phyloP scores from a whole-genome alignment of 1,140 invertebrate genomes.

The Hestina assimilis region DNA sequence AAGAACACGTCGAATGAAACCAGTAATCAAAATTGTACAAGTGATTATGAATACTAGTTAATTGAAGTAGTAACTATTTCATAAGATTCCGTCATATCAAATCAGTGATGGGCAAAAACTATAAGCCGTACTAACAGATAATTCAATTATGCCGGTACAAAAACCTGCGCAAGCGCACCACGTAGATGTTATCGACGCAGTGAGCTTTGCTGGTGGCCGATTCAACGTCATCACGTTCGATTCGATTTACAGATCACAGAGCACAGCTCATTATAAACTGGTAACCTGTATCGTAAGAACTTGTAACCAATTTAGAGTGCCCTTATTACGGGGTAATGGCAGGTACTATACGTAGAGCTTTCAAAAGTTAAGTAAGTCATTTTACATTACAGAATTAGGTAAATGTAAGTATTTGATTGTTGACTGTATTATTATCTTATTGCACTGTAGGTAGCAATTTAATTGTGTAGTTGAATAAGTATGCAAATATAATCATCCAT shows the following conservation, averaged over 20 bases:
- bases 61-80: neutral
- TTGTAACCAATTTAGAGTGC: neutral
- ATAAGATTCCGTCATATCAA: neutral
- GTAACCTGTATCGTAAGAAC: neutral
- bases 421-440: no score
- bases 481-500: no score
- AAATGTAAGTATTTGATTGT: no score
- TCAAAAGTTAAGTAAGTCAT: no score
- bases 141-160: constrained; percentile 26
- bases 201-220: constrained; percentile 30
- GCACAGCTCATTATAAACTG: constrained; percentile 7
- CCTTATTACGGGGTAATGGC: neutral
- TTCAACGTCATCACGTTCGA: constrained; percentile 22
- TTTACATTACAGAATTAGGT: no score
- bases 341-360: neutral
- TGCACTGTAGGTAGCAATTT: no score
- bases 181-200: constrained; percentile 16
- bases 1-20: no score
- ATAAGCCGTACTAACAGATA: constrained; percentile 25
- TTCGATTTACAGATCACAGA: constrained; percentile 19
- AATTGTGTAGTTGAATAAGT: no score
- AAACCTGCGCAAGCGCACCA: constrained; percentile 20
- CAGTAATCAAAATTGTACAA: no score
- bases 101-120: constrained; percentile 5
- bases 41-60: no score